Evolutionary conservation across 2,797 vertebrate genomes (phyloP).

Genomic region (Crenichthys baileyi): DNA sequence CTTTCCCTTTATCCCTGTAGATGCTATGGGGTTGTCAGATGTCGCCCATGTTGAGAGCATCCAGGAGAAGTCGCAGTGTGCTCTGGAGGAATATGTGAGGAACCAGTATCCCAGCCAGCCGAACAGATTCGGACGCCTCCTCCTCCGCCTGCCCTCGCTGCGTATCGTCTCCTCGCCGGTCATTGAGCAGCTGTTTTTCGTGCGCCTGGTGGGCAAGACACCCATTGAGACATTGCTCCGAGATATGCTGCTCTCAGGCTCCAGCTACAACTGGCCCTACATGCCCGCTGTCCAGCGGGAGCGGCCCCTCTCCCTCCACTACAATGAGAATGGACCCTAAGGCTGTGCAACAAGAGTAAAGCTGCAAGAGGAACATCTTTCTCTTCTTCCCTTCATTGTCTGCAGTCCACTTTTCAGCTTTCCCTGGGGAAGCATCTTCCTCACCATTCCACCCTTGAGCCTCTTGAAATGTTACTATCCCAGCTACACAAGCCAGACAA

Average conservation of each 20-base stretch:
- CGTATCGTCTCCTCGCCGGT: slow-evolving; percentile 88
- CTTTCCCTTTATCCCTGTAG: slow-evolving; percentile 54
- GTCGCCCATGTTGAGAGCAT: slow-evolving; percentile 88
- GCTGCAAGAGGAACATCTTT: slow-evolving; percentile 14
- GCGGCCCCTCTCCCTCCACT: slow-evolving; percentile 82
- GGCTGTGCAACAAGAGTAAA: not conserved
- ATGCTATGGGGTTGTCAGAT: slow-evolving; percentile 88
- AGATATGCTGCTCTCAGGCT: slow-evolving; percentile 90
- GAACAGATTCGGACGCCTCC: slow-evolving; percentile 87
- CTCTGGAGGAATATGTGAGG: slow-evolving; percentile 88
- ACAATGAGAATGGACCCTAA: slow-evolving; percentile 86
- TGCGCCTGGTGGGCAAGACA: slow-evolving; percentile 89
- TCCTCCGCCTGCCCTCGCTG: slow-evolving; percentile 87
- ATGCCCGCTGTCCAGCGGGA: slow-evolving; percentile 83
- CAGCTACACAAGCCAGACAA: slow-evolving; percentile 36
- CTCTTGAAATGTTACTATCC: slow-evolving; percentile 23
- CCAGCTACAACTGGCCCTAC: slow-evolving; percentile 90
- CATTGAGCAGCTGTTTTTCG: slow-evolving; percentile 92
- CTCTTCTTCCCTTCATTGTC: slow-evolving; percentile 34
- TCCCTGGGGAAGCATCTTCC: slow-evolving; percentile 41
- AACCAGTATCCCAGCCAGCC: slow-evolving; percentile 90
- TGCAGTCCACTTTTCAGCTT: slow-evolving; percentile 30
- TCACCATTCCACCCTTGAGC: slow-evolving; percentile 57
- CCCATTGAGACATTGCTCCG: slow-evolving; percentile 90
- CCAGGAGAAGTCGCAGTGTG: slow-evolving; percentile 90